Conservation (phyloP, 2,113 vertebrate genomes). For the Sceloporus undulatus region DNA sequence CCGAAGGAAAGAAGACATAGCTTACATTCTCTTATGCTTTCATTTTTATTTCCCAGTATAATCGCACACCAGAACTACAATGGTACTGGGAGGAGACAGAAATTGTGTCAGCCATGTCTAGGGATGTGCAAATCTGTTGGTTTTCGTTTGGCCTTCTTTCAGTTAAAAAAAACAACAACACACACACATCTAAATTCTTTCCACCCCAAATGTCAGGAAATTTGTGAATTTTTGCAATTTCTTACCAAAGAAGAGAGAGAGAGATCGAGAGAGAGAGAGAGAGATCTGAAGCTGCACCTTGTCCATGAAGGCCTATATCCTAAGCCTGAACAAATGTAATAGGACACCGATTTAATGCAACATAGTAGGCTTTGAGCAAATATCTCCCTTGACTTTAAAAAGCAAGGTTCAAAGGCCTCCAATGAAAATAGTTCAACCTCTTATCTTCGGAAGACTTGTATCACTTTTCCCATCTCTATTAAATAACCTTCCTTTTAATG, state of each 20-base stretch:
- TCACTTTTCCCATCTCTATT: neutral
- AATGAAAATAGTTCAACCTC: slow-evolving; percentile 26
- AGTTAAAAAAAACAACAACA: no score
- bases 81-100: no score
- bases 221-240: no score
- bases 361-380: neutral
- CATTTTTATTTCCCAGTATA: neutral
- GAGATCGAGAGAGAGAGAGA: no score
- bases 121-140: no score
- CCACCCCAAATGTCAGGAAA: no score
- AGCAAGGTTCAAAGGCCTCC: neutral
- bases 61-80: neutral
- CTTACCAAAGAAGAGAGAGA: no score
- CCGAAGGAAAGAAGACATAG: neutral
- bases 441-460: slow-evolving; percentile 7
- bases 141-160: no score
- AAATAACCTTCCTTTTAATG: neutral
- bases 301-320: neutral
- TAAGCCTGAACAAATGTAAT: neutral
- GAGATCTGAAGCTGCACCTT: neutral
- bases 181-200: no score
- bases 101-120: no score
- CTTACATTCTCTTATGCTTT: neutral
- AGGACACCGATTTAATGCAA: neutral
- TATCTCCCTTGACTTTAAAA: neutral